These are phyloP conservation scores for Leptinotarsa tumamoca DNA, from an alignment of 2,888 invertebrate genomes.

Conservation along the genomic window DNA sequence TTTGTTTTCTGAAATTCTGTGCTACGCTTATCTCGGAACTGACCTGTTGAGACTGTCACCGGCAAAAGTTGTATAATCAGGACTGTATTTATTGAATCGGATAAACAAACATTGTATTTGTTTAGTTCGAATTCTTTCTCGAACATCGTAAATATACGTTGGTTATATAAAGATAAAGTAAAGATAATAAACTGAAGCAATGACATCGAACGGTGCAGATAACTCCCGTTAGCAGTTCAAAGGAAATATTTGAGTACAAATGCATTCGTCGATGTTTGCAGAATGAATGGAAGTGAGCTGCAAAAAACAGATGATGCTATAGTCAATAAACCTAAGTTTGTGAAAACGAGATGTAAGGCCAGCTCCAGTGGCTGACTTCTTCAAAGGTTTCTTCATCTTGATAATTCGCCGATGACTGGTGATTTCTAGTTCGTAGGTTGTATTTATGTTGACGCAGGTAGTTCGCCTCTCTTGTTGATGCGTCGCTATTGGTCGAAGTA, in stretches of 20 bases:
- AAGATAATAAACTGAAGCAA: slow-evolving; percentile 19
- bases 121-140: slow-evolving; percentile 20
- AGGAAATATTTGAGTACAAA: slow-evolving; percentile 5
- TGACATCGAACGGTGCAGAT: slow-evolving; percentile 19
- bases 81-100: slow-evolving; percentile 24
- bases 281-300: not conserved
- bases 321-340: too few species aligned
- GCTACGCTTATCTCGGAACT: slow-evolving; percentile 7
- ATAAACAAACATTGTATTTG: slow-evolving; percentile 25
- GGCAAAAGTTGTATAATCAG: slow-evolving; percentile 32
- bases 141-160: slow-evolving; percentile 20
- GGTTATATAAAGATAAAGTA: slow-evolving; percentile 16
- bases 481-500: too few species aligned
- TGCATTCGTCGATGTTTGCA: not conserved
- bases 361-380: too few species aligned
- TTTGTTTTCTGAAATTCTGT: slow-evolving; percentile 9
- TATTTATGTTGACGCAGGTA: too few species aligned
- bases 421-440: too few species aligned
- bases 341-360: too few species aligned
- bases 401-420: too few species aligned
- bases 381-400: too few species aligned
- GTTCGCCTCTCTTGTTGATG: too few species aligned
- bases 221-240: slow-evolving; percentile 5
- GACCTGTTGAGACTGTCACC: slow-evolving; percentile 31
- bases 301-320: not conserved